Conservation (phyloP, 2,888 invertebrate genomes). For the Xestoiulus laeticollis region DNA sequence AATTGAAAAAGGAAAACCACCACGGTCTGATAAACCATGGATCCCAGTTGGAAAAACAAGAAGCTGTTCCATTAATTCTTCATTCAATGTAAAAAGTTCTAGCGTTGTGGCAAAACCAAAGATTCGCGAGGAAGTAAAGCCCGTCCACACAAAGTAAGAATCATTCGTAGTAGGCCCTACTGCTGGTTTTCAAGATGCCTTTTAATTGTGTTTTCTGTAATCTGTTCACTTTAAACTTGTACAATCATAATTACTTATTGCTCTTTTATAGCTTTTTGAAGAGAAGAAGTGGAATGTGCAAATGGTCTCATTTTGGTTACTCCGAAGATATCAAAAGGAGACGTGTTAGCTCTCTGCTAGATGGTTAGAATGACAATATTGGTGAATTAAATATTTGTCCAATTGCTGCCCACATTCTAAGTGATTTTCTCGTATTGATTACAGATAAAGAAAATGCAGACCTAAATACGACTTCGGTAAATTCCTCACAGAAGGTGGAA, state of each 20-base stretch:
- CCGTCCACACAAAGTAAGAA: neutral
- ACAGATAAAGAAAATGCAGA: neutral
- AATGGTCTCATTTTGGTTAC: conserved; percentile 17
- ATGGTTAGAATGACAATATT: neutral
- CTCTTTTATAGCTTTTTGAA: neutral
- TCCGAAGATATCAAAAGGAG: neutral
- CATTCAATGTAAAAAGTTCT: neutral
- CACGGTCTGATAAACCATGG: neutral
- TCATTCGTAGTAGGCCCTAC: neutral
- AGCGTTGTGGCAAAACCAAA: neutral
- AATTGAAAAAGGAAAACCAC: neutral
- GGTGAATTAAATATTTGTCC: neutral
- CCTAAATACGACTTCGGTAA: neutral
- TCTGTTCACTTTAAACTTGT: neutral
- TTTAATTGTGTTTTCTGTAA: too few relatives aligned
- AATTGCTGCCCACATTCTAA: neutral
- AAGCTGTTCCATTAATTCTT: too few relatives aligned
- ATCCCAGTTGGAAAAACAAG: neutral
- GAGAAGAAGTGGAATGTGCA: neutral
- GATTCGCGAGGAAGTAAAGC: neutral
- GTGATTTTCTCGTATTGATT: neutral
- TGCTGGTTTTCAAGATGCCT: too few relatives aligned
- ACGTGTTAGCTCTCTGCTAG: neutral
- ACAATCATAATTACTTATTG: neutral
- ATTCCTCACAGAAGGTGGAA: neutral